Percentiles rank a stretch among this genome's conserved stretches.
phyloP scores from a whole-genome alignment of 2,888 invertebrate species.

The Rhingia rostrata region DNA sequence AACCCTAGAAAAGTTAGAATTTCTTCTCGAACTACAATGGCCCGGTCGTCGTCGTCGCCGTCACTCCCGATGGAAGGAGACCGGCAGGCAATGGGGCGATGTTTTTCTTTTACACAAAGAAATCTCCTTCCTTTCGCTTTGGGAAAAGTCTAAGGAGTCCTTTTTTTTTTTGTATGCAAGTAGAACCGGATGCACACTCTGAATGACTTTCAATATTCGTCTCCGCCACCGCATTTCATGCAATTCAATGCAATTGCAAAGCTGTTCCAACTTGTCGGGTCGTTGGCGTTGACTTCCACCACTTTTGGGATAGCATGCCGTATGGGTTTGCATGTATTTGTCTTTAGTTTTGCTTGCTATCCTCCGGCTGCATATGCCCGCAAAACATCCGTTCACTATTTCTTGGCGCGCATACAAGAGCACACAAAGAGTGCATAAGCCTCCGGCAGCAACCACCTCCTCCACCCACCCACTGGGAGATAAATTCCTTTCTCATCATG shows the following conservation, averaged over 20 bases:
- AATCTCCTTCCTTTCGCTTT: constrained; percentile 18
- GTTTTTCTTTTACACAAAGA: constrained; percentile 43
- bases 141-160: constrained; percentile 31
- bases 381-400: constrained; percentile 36
- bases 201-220: constrained; percentile 62
- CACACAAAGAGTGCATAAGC: too few relatives aligned
- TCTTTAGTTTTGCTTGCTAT: constrained; percentile 23
- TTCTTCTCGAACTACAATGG: constrained; percentile 56
- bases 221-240: constrained; percentile 37
- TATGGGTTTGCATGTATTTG: not conserved
- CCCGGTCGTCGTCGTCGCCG: not conserved
- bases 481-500: constrained; percentile 41
- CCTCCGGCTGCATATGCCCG: constrained; percentile 42
- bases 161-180: constrained; percentile 17
- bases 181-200: constrained; percentile 65
- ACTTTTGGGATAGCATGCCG: constrained; percentile 15
- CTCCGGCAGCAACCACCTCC: too few relatives aligned
- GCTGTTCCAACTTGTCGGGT: constrained; percentile 64
- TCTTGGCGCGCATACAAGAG: constrained; percentile 1
- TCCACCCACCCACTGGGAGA: not conserved
- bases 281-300: constrained; percentile 62
- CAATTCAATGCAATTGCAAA: constrained; percentile 56
- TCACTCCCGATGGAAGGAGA: not conserved
- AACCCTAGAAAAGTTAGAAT: constrained; percentile 55
- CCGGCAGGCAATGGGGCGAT: constrained; percentile 3